Base-by-base conservation (phyloP, 1,140 invertebrate genomes). In the Yoshiicerus persimilis region DNA sequence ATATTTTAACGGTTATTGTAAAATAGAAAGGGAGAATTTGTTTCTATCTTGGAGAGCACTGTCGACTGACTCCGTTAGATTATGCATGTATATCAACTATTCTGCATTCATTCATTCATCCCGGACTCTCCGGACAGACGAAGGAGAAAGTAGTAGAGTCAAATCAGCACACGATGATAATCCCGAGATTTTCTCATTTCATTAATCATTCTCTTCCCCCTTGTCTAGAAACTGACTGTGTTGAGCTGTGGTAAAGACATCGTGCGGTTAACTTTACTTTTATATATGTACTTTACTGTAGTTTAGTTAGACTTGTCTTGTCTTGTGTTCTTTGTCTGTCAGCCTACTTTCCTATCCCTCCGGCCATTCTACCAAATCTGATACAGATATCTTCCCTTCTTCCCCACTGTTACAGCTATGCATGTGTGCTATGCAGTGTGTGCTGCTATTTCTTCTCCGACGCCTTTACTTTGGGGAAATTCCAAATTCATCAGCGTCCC, bases 171-270 rank as follows among this genome's bases (percentile, higher is more conserved):
- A 87, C 64, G 86, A 89, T 88, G 83, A 89, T 87, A 89, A 89
- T 89, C 89, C 75, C 4, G 62, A 87, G 87, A 89, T 89, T 86
- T 89, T 85, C 89, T 88, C 87, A 89, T 89, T 89, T 89, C 89
- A 89, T 89, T 88, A 89, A 89, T 89, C 89, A 89, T 89, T 87
- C 64, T 56, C 88, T 66, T 84, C 41, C 39, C 83, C 41, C 75
- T 80, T 80, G 30, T n/a, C 75, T 80, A 36, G 3, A 2, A 32
- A 70, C 70, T 75, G 27, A 2, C 30, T 80, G 32, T 38, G 75
- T 38, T 80, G 75, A 34, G 75, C 70, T 77, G 27, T 34, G 70
- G 13, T 80, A 36, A 16, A 80, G 16, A 30, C 32, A 34, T 80
- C 32, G 75, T 36, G 75, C 32, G 75, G 75, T n/a, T 38, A 36